Evolutionary conservation across 1,140 invertebrate genomes (phyloP).

Genomic region (Rhyzopertha dominica): DNA sequence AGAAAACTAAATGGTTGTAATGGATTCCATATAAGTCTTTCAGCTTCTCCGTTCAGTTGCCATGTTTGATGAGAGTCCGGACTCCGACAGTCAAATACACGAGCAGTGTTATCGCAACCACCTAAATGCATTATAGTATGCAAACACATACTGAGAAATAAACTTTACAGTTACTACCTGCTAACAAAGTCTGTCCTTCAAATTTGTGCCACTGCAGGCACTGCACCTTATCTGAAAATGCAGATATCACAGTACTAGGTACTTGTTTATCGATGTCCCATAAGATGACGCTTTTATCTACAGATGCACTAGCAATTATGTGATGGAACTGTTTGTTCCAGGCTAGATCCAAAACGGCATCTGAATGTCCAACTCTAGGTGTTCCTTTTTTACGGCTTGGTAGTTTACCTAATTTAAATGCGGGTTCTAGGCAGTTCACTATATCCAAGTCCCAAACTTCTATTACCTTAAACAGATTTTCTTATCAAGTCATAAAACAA

Average conservation of each 20-base stretch:
- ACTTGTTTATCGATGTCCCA: constrained; percentile 86
- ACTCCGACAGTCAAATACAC: constrained; percentile 74
- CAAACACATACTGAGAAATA: not conserved
- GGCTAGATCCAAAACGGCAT: constrained; percentile 85
- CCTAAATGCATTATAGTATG: constrained; percentile 18
- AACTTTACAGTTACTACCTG: constrained; percentile 53
- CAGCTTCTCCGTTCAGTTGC: constrained; percentile 74
- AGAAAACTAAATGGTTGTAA: constrained; percentile 68
- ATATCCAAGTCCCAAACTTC: constrained; percentile 95
- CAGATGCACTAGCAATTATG: constrained; percentile 86
- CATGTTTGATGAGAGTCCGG: constrained; percentile 63
- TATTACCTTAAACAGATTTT: too few species aligned
- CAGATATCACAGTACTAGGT: constrained; percentile 66
- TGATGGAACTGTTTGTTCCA: constrained; percentile 83
- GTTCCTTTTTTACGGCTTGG: constrained; percentile 70
- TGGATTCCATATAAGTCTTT: constrained; percentile 82
- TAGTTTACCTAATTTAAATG: constrained; percentile 72
- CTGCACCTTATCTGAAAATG: constrained; percentile 80
- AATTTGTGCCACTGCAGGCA: constrained; percentile 81
- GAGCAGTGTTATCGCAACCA: constrained; percentile 59
- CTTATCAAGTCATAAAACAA: too few species aligned
- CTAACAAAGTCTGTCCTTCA: constrained; percentile 74
- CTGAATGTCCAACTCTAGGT: constrained; percentile 70
- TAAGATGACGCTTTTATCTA: constrained; percentile 79
- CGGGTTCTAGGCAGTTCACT: constrained; percentile 82